phyloP scores from a whole-genome alignment of 2,888 invertebrate species.

The Prosapia bicincta region DNA sequence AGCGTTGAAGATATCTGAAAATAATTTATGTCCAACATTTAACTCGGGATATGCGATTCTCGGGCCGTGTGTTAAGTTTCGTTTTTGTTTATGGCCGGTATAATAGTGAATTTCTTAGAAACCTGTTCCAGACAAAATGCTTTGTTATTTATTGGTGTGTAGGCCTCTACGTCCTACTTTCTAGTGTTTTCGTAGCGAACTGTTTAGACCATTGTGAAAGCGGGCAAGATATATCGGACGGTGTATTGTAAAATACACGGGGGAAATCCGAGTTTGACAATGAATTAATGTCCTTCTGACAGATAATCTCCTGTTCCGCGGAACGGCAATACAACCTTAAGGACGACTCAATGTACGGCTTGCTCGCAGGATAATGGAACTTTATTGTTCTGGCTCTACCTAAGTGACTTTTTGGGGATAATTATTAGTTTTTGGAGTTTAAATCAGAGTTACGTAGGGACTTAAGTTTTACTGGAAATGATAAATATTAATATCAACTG shows the following conservation, averaged over 20 bases:
- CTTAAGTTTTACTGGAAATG: no score
- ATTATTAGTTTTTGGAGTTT: no score
- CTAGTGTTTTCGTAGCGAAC: background rate
- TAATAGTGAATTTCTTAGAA: background rate
- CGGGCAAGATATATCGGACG: background rate
- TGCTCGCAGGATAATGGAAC: no score
- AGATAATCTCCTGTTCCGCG: background rate
- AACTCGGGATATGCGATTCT: background rate
- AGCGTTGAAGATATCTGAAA: background rate
- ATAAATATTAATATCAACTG: no score
- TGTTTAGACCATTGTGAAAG: background rate
- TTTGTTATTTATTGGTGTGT: background rate
- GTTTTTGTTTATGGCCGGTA: background rate
- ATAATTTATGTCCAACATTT: constrained; percentile 2
- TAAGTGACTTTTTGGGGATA: no score
- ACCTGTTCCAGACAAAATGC: background rate
- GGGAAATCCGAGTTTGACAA: background rate
- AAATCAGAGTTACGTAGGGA: no score
- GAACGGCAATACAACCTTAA: background rate
- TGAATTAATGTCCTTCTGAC: background rate
- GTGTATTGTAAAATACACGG: background rate
- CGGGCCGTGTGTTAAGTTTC: background rate
- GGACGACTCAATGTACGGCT: background rate
- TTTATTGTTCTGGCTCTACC: no score
- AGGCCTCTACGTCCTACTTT: constrained; percentile 2